Evolutionary conservation across 2,797 vertebrate genomes (phyloP), one percentile per base, ranked within the genome.

Genomic region (Acanthis flammea): DNA sequence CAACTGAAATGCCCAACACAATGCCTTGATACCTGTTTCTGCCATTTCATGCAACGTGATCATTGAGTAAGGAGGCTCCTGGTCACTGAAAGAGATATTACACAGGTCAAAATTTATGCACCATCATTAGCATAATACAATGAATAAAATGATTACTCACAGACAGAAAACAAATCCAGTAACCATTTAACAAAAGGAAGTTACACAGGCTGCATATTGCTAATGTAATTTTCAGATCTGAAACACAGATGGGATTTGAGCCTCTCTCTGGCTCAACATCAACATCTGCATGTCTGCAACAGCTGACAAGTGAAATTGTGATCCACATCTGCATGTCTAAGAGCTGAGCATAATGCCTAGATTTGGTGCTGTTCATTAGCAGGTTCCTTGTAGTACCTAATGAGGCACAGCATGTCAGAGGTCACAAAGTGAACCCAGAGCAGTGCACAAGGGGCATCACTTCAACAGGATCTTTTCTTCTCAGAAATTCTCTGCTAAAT

Each of bases 11-110:
- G 66, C 68, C 90, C 86, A 77, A 41, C 80, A 94, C 93, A 89
- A 71, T 63, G 88, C 37, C 48, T 95, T 75, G 97, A 98, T 98
- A 99, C 99, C 99, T 66, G 99, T 99, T 98, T 99, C 99, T 96
- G 99, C 99, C 99, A 99, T 99, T 98, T 99, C 99, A 53, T 99
- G 99, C 97, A 99, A 98, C 25, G 99, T 99, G 97, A 99, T 99
- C 99, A 99, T 99, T 97, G 99, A 99, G 98, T 99, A 99, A 19
- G 99, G 99, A 76, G 99, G 99, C 96, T 99, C 99, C 98, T 99
- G 99, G 98, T 99, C 99, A 98, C 99, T 99, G 98, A 95, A 99
- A 98, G 92, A 98, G 97, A 97, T 48, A 96, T 96, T 81, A 58
- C 73, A 97, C 80, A 96, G 68, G 88, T 97, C 89, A 97, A 91